A percentile compares a stretch with the other conserved stretches of the same genome.
phyloP scores from a whole-genome alignment of 2,888 invertebrate genomes.

The Drosophila paramelanica region DNA sequence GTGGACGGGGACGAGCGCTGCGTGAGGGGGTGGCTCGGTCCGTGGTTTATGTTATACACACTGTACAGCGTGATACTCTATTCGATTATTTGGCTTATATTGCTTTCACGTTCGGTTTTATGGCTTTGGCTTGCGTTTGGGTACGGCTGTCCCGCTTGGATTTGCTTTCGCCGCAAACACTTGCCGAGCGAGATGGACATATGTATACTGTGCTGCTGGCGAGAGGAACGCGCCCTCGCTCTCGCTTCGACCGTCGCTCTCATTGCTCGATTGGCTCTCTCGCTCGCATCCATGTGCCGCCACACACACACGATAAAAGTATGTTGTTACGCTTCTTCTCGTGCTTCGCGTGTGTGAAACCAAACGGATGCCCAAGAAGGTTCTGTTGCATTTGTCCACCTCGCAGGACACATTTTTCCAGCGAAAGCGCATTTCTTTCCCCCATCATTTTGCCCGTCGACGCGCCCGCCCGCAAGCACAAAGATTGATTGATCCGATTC shows the following conservation, averaged over 20 bases:
- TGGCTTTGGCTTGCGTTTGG: conserved; percentile 19
- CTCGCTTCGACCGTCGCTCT: neutral
- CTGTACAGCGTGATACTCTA: conserved; percentile 6
- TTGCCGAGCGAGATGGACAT: conserved; percentile 44
- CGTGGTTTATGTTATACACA: conserved; percentile 32
- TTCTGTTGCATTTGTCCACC: conserved; percentile 35
- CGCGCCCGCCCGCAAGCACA: conserved; percentile 15
- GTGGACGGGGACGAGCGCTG: conserved; percentile 2
- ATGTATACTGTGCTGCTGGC: conserved; percentile 20
- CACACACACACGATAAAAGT: conserved; percentile 58
- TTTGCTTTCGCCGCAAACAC: conserved; percentile 38
- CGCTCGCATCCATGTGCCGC: conserved; percentile 60
- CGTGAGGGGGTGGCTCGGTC: conserved; percentile 17
- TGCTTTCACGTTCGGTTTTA: conserved; percentile 12
- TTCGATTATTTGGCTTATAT: conserved; percentile 7
- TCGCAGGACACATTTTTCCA: conserved; percentile 36
- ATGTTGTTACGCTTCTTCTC: conserved; percentile 60
- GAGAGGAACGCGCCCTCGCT: conserved; percentile 34
- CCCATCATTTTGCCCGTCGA: neutral
- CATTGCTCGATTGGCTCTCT: conserved; percentile 25
- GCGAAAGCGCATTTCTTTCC: conserved; percentile 27
- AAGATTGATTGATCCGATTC: conserved; percentile 37
- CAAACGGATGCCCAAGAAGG: conserved; percentile 38
- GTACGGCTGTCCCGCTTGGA: conserved; percentile 32
- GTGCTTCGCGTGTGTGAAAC: conserved; percentile 28